Conservation (phyloP, 2,888 invertebrate genomes). For the Chloroclystis v-ata region DNA sequence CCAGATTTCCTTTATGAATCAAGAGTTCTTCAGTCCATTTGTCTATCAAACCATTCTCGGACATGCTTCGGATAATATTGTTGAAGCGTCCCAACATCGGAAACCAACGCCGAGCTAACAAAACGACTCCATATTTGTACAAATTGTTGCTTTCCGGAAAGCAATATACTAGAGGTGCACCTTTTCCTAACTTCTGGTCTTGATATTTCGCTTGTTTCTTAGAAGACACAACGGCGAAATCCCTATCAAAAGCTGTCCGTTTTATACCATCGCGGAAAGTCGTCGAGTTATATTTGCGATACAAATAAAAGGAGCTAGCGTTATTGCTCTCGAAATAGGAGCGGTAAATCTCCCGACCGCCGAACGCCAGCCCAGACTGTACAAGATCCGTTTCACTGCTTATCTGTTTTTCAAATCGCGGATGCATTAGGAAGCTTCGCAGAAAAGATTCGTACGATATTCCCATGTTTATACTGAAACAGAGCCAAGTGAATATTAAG, state of each 20-base stretch:
- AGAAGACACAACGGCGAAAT: conserved; percentile 69
- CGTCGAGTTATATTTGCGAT: conserved; percentile 66
- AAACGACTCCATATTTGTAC: conserved; percentile 72
- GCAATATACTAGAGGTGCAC: conserved; percentile 62
- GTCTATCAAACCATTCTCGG: conserved; percentile 69
- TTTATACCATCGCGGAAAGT: conserved; percentile 62
- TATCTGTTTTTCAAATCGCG: conserved; percentile 73
- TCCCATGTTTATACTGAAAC: conserved; percentile 70
- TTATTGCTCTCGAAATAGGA: conserved; percentile 72
- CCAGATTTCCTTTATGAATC: conserved; percentile 44
- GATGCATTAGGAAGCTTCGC: conserved; percentile 73
- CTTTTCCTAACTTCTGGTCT: conserved; percentile 65
- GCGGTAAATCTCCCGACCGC: conserved; percentile 71
- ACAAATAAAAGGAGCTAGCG: conserved; percentile 69
- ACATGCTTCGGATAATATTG: conserved; percentile 65
- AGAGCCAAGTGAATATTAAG: conserved; percentile 66
- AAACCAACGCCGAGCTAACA: conserved; percentile 67
- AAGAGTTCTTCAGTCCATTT: conserved; percentile 71
- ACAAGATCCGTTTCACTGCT: conserved; percentile 65
- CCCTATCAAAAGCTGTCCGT: conserved; percentile 54
- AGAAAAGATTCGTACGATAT: conserved; percentile 74
- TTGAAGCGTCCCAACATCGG: conserved; percentile 66
- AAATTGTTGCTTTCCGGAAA: conserved; percentile 67
- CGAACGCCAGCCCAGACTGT: conserved; percentile 61
- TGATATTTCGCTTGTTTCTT: conserved; percentile 67